Conservation (phyloP, 2,113 vertebrate species). For the Oxyruncus cristatus region DNA sequence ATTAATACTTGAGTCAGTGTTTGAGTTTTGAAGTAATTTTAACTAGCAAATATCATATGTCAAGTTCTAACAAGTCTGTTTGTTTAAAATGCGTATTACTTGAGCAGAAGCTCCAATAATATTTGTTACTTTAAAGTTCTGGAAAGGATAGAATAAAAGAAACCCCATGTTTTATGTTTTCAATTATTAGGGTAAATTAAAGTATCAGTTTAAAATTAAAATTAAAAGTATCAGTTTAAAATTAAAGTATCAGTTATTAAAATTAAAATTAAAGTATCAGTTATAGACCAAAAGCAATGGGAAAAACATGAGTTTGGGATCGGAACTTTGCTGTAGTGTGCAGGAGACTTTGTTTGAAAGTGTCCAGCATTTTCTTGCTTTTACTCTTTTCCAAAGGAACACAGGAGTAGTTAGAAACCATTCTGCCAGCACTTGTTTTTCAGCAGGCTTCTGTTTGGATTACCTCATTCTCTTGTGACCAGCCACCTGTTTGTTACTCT, state of each 20-base stretch:
- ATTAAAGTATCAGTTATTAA: background rate
- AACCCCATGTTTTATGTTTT: background rate
- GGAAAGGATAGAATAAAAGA: background rate
- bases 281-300: background rate
- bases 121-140: background rate
- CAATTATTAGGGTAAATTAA: background rate
- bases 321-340: background rate
- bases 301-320: background rate
- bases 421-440: background rate
- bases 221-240: no score
- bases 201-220: no score
- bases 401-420: background rate
- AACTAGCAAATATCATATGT: background rate
- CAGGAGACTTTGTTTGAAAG: background rate
- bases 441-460: background rate
- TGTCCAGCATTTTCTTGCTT: background rate
- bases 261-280: background rate
- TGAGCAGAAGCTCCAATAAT: background rate
- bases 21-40: background rate
- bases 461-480: background rate
- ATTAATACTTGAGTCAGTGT: background rate
- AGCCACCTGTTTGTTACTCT: conserved; percentile 3
- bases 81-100: background rate
- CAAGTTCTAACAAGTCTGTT: background rate
- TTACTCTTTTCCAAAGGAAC: background rate